A percentile compares a stretch with the other conserved stretches of the same genome.
phyloP scores from a whole-genome alignment of 2,888 invertebrate species.

The Autographa pulchrina region DNA sequence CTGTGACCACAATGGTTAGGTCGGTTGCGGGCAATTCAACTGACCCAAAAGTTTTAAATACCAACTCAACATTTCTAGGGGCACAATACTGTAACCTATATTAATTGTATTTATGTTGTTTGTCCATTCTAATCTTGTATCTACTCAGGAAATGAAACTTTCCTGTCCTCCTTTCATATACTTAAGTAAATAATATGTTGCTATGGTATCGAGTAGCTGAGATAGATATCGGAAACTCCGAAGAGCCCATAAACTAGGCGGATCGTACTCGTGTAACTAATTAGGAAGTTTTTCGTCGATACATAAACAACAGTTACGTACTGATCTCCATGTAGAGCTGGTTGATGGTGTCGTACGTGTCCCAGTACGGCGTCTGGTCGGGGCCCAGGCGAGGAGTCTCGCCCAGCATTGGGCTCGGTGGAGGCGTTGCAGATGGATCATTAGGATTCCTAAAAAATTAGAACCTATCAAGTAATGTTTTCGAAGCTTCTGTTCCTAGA shows the following conservation, averaged over 20 bases:
- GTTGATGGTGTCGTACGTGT: slow-evolving; percentile 96
- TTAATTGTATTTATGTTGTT: slow-evolving; percentile 45
- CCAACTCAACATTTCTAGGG: slow-evolving; percentile 51
- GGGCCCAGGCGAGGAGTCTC: slow-evolving; percentile 81
- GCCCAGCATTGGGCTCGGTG: slow-evolving; percentile 85
- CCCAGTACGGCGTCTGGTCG: slow-evolving; percentile 94
- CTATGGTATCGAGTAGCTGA: slow-evolving; percentile 32
- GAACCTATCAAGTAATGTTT: background rate
- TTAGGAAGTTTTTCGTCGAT: slow-evolving; percentile 49
- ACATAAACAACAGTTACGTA: slow-evolving; percentile 76
- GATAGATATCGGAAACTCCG: slow-evolving; percentile 35
- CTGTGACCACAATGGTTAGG: slow-evolving; percentile 53
- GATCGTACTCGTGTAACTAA: slow-evolving; percentile 47
- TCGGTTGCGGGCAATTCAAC: slow-evolving; percentile 32
- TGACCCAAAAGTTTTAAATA: slow-evolving; percentile 74
- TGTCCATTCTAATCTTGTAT: slow-evolving; percentile 41
- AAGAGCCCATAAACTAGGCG: slow-evolving; percentile 36
- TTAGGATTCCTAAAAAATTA: slow-evolving; percentile 91
- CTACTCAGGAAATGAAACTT: slow-evolving; percentile 40
- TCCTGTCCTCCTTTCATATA: slow-evolving; percentile 24
- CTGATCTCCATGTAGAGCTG: slow-evolving; percentile 96
- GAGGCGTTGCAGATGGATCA: slow-evolving; percentile 87
- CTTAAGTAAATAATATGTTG: slow-evolving; percentile 25
- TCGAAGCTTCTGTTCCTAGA: too few relatives aligned
- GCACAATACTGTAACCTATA: slow-evolving; percentile 49